Evolutionary conservation across 2,113 vertebrate species (phyloP), one percentile per base, ranked within the genome.

Genomic region (Thunnus maccoyii): DNA sequence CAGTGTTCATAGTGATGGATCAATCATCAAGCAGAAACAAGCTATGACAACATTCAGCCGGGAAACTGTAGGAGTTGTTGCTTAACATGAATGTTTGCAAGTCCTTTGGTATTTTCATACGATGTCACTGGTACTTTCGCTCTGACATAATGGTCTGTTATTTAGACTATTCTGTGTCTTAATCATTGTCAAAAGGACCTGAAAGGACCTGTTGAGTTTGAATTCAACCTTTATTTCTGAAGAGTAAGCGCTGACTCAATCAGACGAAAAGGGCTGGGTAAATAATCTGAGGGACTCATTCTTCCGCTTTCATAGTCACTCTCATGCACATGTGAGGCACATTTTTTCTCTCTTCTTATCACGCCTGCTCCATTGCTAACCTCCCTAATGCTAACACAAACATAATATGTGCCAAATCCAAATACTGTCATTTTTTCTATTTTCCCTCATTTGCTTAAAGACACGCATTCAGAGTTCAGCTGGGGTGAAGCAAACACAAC

Each of bases 401-500:
- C 25, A 13, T 48, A 64, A 51, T 18, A 55, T 55, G 52, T 48
- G 12, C 12, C 68, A 58, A 22, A 57, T 20, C 48, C 30, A 69
- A 52, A 7, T 41, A 65, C 32, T 67, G 14, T 27, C 10, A 10
- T 18, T 64, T 27, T 54, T 25, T 25, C 30, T 65, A 8, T 54
- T 58, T 54, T 15, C 9, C 25, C 56, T 0, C 5, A 20, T 3
- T 60, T 9, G 11, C 5, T 50, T 17, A 72, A 65, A 25, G 14
- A 60, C 41, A 62, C 6, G 55, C 36, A 55, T 14, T 18, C 51
- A 72, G 36, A 67, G 56, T 57, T 69, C 54, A 72, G 16, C 3
- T 18, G 54, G 52, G 22, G 50, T 68, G 52, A 51, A n/a, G 9
- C 52, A 80, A n/a, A 64, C 70, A 76, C 65, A 82, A 32, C 46